Evolutionary conservation across 2,113 vertebrate species (phyloP), one percentile per base, ranked within the genome.

Genomic region (Lampris megalopsis): DNA sequence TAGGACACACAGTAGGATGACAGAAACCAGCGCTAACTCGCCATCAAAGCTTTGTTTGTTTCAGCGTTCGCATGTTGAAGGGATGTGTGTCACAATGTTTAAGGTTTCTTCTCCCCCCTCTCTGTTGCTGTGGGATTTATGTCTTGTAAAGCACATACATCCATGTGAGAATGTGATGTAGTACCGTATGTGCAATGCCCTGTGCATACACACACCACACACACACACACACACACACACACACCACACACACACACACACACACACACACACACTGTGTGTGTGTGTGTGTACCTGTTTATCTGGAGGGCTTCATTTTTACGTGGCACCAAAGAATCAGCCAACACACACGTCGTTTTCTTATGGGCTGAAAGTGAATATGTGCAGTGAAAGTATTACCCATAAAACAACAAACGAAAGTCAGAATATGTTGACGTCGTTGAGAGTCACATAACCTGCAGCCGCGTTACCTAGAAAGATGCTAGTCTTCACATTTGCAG

Each of bases 21-120:
- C 45, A 80, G 37, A 82, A 86, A 71, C 3, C 66, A 69, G 56
- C 59, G 56, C 11, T 0, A 71, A 61, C 68, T 68, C 71, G 52
- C 43, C 24, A 52, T 56, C 47, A 83, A 85, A 65, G 67, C 52
- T 68, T 80, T 86, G 67, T 76, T 83, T 88, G 57, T 80, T 81
- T 37, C 24, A 74, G 9, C 67, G 81, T 53, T 60, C 69, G 73
- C 61, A 80, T 72, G 84, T 61, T 76, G 62, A 79, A 68, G 69
- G 50, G 66, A 69, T 50, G 4, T 1, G 42, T 42, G 24, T 41
- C 63, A 53, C 43, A 59, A 47, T 83, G 72, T 82, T 83, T 80
- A 72, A 67, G 77, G 4, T 1, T 68, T 58, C n/a, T 63, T 43
- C 4, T 5, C 6, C 10, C 42, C 38, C 38, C 60, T 54, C 37